phyloP scores from a whole-genome alignment of 2,797 vertebrate species.

The Peromyscus melanophrys region DNA sequence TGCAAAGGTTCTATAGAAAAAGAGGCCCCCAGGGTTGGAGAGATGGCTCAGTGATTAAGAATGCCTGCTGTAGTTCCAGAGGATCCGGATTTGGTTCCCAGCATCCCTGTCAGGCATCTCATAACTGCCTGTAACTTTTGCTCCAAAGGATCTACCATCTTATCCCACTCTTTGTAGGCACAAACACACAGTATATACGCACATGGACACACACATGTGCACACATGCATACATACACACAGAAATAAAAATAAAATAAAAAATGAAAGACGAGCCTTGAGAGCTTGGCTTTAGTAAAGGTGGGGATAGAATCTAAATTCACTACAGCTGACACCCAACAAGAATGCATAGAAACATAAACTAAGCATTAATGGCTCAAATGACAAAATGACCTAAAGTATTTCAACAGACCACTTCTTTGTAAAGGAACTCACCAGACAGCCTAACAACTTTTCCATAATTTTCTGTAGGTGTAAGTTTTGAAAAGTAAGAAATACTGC shows the following conservation, averaged over 20 bases:
- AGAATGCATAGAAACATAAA: neutral
- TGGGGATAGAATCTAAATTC: neutral
- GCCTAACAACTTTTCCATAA: constrained; percentile 8
- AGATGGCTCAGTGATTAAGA: neutral
- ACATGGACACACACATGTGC: neutral
- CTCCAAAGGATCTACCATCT: neutral
- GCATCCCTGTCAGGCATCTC: neutral
- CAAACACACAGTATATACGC: fast-evolving
- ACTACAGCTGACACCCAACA: neutral
- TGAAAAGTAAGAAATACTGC: constrained; percentile 3
- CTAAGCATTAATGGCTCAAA: neutral
- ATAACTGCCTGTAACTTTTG: neutral
- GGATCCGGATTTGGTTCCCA: neutral
- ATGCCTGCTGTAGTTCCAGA: neutral
- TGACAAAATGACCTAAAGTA: neutral
- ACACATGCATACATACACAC: neutral
- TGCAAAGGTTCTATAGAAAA: neutral
- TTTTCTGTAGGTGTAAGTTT: neutral
- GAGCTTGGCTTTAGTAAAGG: neutral
- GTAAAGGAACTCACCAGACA: neutral
- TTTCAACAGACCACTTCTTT: neutral
- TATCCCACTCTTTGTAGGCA: neutral
- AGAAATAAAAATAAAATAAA: neutral
- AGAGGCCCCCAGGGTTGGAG: neutral
- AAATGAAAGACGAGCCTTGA: neutral